A percentile compares a stretch with the other conserved stretches of the same genome.
Evolutionary conservation across 2,888 invertebrate species (phyloP).

Genomic region (Calliphora vomitoria): DNA sequence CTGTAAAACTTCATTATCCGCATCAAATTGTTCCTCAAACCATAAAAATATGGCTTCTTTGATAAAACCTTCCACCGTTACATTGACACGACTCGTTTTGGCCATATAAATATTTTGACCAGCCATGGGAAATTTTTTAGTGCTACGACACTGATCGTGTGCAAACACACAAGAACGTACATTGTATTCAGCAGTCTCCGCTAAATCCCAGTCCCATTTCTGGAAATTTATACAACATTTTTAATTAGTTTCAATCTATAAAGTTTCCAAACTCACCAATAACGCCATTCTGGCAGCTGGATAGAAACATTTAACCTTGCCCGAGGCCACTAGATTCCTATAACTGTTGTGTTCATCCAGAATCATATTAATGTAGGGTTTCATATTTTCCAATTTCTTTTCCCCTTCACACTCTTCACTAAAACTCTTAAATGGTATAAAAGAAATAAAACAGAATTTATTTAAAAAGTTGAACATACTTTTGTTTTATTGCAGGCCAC

Average conservation of each 20-base stretch:
- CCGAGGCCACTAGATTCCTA: constrained; percentile 67
- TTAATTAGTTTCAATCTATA: too few relatives aligned
- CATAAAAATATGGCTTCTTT: constrained; percentile 68
- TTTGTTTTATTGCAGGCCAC: constrained; percentile 70
- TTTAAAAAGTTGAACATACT: constrained; percentile 34
- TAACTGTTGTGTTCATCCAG: constrained; percentile 71
- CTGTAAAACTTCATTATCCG: constrained; percentile 55
- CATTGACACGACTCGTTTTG: constrained; percentile 59
- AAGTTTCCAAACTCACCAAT: constrained; percentile 54
- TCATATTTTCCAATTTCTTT: constrained; percentile 53
- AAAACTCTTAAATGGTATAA: constrained; percentile 58
- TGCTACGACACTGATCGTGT: constrained; percentile 72
- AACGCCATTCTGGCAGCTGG: constrained; percentile 69
- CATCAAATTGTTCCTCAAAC: constrained; percentile 71
- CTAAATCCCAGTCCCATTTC: constrained; percentile 66
- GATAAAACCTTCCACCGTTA: constrained; percentile 53
- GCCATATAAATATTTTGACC: constrained; percentile 74
- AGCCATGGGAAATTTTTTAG: constrained; percentile 61
- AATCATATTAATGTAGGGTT: constrained; percentile 53
- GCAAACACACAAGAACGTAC: constrained; percentile 68
- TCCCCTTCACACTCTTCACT: constrained; percentile 61
- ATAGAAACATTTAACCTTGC: constrained; percentile 65
- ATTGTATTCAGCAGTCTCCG: constrained; percentile 69
- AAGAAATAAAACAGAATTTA: not conserved
- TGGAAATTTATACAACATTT: not conserved